Percentiles rank a stretch among this genome's conserved stretches.
Conservation (phyloP, 1,140 invertebrate genomes). For the Drosophila willistoni region DNA sequence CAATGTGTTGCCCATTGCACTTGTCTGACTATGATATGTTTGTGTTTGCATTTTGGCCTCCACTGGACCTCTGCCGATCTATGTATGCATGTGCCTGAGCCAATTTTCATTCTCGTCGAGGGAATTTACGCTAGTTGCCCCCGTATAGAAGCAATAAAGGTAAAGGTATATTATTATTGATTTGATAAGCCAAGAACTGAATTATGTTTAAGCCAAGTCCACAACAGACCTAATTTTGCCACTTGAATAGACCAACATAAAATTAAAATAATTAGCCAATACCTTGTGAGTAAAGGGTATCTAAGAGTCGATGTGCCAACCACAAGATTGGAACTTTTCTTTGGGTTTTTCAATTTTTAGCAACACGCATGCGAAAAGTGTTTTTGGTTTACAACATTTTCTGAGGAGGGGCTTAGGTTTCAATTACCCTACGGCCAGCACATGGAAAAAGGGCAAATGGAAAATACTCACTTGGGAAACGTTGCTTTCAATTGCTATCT, state of each 20-base stretch:
- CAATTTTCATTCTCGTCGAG: conserved; percentile 65
- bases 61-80: conserved; percentile 15
- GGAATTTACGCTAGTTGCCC: conserved; percentile 58
- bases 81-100: conserved; percentile 16
- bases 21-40: conserved; percentile 65
- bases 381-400: conserved; percentile 11
- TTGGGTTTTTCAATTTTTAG: conserved; percentile 72
- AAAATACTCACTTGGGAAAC: conserved; percentile 29
- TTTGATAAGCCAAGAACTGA: too few species aligned
- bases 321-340: conserved; percentile 23
- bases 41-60: conserved; percentile 56
- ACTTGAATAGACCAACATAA: too few species aligned
- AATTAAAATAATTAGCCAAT: neutral
- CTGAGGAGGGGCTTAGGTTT: conserved; percentile 58
- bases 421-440: conserved; percentile 63
- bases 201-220: too few species aligned
- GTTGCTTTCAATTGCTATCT: conserved; percentile 45
- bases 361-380: conserved; percentile 38
- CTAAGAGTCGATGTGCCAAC: neutral
- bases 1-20: conserved; percentile 58
- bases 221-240: neutral
- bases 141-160: too few species aligned
- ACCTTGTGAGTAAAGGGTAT: neutral
- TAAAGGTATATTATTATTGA: too few species aligned
- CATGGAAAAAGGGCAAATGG: conserved; percentile 40